Conservation (phyloP, 2,797 vertebrate species). For the Enteromius argenteus region DNA sequence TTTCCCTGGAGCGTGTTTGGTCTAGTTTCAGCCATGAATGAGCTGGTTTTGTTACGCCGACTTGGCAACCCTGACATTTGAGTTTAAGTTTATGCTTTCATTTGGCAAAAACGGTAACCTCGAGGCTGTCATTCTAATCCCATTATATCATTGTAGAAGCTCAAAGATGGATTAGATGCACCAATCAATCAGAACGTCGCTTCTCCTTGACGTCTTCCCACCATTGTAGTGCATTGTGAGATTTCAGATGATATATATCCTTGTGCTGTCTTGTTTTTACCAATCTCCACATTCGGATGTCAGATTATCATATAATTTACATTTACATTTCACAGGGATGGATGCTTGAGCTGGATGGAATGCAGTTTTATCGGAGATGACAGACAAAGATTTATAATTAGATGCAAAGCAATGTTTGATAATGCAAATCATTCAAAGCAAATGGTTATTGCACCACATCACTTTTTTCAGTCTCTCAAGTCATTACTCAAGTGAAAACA, state of each 20-base stretch:
- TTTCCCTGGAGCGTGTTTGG: not conserved
- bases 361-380: not conserved
- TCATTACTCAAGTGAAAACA: not conserved
- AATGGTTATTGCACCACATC: not conserved
- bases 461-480: not conserved
- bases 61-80: not conserved
- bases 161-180: slow-evolving; percentile 40
- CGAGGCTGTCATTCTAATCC: slow-evolving; percentile 26
- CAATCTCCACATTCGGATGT: not conserved
- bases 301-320: slow-evolving; percentile 2
- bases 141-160: slow-evolving; percentile 25
- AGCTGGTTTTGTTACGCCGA: not conserved
- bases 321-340: not conserved
- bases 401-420: slow-evolving; percentile 8
- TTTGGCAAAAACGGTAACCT: slow-evolving; percentile 22
- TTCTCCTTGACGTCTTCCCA: not conserved
- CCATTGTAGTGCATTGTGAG: not conserved
- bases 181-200: slow-evolving; percentile 9
- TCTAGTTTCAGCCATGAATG: not conserved
- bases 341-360: not conserved
- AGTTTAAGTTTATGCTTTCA: not conserved
- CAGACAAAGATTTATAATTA: slow-evolving; percentile 6
- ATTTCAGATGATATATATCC: slow-evolving; percentile 12
- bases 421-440: slow-evolving; percentile 6
- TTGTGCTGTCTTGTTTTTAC: not conserved